A percentile compares a stretch with the other conserved stretches of the same genome.
phyloP scores from a whole-genome alignment of 2,113 vertebrate species.

The Forbesichthys papilliferus region DNA sequence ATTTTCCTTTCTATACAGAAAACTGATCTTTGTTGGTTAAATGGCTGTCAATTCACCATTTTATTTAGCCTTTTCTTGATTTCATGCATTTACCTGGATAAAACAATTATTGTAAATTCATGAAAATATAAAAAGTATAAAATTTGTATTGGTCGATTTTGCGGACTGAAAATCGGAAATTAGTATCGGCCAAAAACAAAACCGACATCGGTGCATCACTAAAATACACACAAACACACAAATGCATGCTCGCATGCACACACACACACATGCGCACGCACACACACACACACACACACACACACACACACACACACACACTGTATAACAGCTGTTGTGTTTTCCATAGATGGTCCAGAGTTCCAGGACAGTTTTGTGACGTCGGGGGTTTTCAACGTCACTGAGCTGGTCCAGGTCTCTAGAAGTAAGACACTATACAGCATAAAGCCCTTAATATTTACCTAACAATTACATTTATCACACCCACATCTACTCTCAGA shows the following conservation, averaged over 20 bases:
- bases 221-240: not conserved
- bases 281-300: not conserved
- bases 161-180: no score
- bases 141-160: no score
- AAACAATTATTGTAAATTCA: no score
- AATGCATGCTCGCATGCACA: no score
- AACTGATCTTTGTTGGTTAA: no score
- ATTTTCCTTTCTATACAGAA: no score
- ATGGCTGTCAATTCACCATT: no score
- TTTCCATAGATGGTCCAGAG: constrained; percentile 86
- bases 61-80: no score
- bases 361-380: constrained; percentile 97
- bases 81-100: no score
- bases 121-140: no score
- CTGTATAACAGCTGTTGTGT: constrained; percentile 21
- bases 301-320: constrained; percentile 1
- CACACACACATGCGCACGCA: not conserved
- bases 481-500: not conserved
- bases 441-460: not conserved
- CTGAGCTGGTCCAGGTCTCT: constrained; percentile 95
- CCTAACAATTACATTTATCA: not conserved
- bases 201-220: not conserved
- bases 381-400: constrained; percentile 98
- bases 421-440: constrained; percentile 83
- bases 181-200: no score